These are phyloP conservation scores for Anser cygnoides DNA, from an alignment of 2,113 vertebrate species.

Conservation along the genomic window DNA sequence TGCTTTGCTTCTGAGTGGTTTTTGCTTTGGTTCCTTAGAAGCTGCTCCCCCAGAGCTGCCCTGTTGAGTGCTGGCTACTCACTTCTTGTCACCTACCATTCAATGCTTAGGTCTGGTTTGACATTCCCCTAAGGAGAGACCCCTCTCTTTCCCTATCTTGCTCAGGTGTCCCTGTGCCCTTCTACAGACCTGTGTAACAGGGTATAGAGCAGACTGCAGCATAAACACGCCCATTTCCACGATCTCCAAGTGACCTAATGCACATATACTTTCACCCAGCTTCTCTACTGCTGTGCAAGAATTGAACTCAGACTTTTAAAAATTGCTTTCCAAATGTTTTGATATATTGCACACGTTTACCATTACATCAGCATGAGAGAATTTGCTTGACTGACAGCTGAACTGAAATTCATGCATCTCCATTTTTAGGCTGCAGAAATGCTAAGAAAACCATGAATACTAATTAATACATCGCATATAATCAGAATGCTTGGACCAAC, in stretches of 20 bases:
- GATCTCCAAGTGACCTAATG: not conserved
- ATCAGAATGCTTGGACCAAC: not conserved
- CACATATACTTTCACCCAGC: not conserved
- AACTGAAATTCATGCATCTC: not conserved
- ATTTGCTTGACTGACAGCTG: not conserved
- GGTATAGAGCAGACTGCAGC: not conserved
- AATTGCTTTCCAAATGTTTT: not conserved
- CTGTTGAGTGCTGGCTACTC: not conserved
- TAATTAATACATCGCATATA: not conserved
- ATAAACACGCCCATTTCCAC: not conserved
- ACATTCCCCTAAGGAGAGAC: too few species aligned
- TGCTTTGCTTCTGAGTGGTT: not conserved
- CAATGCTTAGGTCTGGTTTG: too few species aligned
- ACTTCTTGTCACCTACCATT: not conserved
- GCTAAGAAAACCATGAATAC: not conserved
- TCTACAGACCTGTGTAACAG: not conserved
- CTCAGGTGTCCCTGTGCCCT: not conserved
- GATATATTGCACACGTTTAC: not conserved
- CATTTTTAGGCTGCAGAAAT: not conserved
- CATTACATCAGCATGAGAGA: not conserved
- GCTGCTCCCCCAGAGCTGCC: not conserved
- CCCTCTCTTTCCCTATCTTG: not conserved
- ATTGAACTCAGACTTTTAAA: not conserved
- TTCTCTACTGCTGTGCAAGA: not conserved
- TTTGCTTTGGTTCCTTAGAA: not conserved